Evolutionary conservation across 2,797 vertebrate species (phyloP), one percentile per base, ranked within the genome.

Genomic region (Heteromormyrus szaboi): DNA sequence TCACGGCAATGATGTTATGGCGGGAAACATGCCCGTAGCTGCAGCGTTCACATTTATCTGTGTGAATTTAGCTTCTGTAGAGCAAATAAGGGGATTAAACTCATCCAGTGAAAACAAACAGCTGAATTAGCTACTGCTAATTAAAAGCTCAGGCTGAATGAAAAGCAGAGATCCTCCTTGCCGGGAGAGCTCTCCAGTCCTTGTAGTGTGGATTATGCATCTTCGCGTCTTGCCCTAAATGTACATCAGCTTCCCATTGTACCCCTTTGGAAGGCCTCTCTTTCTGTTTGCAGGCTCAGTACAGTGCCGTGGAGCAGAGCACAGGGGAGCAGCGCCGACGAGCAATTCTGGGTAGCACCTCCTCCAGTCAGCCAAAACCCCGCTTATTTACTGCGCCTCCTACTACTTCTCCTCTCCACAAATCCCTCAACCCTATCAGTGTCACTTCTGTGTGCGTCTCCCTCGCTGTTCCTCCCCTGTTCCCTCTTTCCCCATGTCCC

Each of bases 351-450:
- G 9, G 19, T 41, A 62, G 79, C 46, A 41, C 41, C 46, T 14
- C 62, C 83, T 68, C 84, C 29, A 54, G 59, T 86, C 59, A 89
- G 85, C 72, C 59, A 41, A 89, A 89, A 44, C 84, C 84, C 9
- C n/a, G 33, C 46, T 56, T 89, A 44, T 89, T 79, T 86, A 89
- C 51, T 44, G 89, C 87, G 91, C 91, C 88, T 89, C 89, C 90
- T 54, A 85, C 87, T 90, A 51, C 53, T 89, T 59, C 88, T 85
- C 54, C 79, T 90, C 88, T 89, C 65, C 87, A 91, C 91, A 90
- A 91, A 91, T 92, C 90, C 89, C 81, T 91, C 90, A 90, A 87
- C 90, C 90, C 90, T 92, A 92, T 92, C 91, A 89, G 81, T 92
- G 89, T 89, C 90, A 90, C 89, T 90, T 88, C 91, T 91, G 90